Percentiles rank a stretch among this genome's conserved stretches.
Conservation (phyloP, 2,113 vertebrate genomes). For the Ictalurus punctatus region DNA sequence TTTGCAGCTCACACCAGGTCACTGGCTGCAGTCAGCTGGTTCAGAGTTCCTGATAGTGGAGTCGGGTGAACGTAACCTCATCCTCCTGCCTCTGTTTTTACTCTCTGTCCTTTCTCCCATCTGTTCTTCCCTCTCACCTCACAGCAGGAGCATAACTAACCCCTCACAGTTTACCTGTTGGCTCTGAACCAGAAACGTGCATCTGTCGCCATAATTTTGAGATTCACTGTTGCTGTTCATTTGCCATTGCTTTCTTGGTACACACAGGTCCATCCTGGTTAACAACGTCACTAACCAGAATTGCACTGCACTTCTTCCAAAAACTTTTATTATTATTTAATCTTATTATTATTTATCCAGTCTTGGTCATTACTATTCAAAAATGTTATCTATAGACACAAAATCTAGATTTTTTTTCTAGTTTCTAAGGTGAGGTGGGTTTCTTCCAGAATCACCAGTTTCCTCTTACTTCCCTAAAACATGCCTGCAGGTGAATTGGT, state of each 20-base stretch:
- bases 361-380: background rate
- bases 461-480: background rate
- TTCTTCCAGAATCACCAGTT: background rate
- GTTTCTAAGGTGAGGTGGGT: background rate
- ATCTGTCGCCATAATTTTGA: background rate
- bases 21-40: background rate
- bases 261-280: conserved; percentile 4
- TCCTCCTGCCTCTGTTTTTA: conserved; percentile 46
- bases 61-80: background rate
- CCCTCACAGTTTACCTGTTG: conserved; percentile 55
- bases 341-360: conserved; percentile 6
- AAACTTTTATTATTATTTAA: background rate
- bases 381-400: background rate
- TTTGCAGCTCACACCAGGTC: background rate
- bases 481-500: background rate
- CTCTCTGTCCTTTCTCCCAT: conserved; percentile 61
- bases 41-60: conserved; percentile 12
- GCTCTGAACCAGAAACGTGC: conserved; percentile 45
- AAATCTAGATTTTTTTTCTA: background rate
- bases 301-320: background rate
- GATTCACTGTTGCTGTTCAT: conserved; percentile 9
- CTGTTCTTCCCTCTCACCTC: conserved; percentile 59
- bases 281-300: background rate
- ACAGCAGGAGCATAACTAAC: conserved; percentile 40
- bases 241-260: conserved; percentile 24